These are phyloP conservation scores for Myanophis thanlyinensis DNA, from an alignment of 2,113 vertebrate genomes.

Conservation along the genomic window DNA sequence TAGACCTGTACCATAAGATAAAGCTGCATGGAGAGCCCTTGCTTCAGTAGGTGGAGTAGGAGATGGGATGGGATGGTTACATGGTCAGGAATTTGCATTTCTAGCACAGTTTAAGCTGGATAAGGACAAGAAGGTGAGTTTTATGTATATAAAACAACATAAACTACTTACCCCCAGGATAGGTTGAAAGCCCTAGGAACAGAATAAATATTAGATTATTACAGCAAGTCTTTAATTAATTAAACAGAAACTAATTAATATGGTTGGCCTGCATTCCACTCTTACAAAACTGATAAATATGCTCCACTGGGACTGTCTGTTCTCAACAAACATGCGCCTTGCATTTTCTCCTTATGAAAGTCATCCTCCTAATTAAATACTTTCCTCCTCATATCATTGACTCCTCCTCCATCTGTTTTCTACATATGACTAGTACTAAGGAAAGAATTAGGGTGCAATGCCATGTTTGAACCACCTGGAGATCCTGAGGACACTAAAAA, in stretches of 20 bases:
- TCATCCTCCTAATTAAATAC: neutral
- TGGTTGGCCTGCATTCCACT: neutral
- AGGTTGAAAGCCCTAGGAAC: slow-evolving; percentile 4
- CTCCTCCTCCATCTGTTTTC: too few relatives aligned
- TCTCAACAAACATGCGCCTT: neutral
- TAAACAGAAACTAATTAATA: neutral
- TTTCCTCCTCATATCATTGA: neutral
- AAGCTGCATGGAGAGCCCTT: neutral
- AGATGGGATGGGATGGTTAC: neutral
- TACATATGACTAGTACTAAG: neutral
- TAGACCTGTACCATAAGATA: neutral
- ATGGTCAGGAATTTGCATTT: neutral
- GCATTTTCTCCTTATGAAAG: neutral
- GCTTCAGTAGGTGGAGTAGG: neutral
- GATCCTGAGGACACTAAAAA: neutral
- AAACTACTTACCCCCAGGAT: slow-evolving; percentile 7
- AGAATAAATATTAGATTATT: neutral
- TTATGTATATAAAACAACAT: neutral
- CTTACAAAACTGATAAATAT: neutral
- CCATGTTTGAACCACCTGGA: neutral
- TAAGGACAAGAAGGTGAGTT: neutral
- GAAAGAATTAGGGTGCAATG: neutral
- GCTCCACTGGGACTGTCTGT: neutral
- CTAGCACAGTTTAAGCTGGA: neutral
- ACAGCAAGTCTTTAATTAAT: neutral